These are phyloP conservation scores for Tarsius wallacei DNA, from an alignment of 2,797 vertebrate species.

Conservation along the genomic window DNA sequence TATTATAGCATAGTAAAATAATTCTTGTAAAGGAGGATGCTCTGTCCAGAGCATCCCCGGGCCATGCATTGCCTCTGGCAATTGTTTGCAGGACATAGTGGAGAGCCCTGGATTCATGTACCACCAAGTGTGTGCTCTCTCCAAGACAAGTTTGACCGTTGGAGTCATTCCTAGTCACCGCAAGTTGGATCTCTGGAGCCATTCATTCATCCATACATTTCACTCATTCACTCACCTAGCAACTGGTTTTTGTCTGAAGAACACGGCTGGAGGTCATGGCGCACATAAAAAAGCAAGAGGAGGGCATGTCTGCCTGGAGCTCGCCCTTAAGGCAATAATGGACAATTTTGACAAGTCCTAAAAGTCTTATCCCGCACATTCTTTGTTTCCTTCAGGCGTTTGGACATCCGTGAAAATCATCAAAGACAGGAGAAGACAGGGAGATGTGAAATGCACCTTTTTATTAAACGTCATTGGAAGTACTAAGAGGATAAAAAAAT, in stretches of 20 bases:
- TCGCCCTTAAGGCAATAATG: not conserved
- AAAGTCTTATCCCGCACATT: not conserved
- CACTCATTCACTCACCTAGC: not conserved
- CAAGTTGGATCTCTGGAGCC: not conserved
- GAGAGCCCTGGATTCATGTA: not conserved
- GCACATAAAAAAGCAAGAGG: not conserved
- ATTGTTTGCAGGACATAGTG: not conserved
- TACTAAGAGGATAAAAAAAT: slow-evolving; percentile 20
- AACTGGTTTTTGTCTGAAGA: not conserved
- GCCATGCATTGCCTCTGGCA: not conserved
- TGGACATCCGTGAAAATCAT: not conserved
- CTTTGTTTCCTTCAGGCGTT: not conserved
- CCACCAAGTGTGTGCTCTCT: not conserved
- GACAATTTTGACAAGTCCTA: not conserved
- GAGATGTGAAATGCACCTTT: not conserved
- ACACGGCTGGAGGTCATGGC: not conserved
- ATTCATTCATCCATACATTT: not conserved
- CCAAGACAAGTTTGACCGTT: too few species aligned
- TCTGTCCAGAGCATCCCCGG: not conserved
- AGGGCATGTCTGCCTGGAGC: not conserved
- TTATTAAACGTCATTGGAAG: not conserved
- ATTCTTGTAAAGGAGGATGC: not conserved
- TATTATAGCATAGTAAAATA: not conserved
- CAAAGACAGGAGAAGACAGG: slow-evolving; percentile 23
- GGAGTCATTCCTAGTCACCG: not conserved